Evolutionary conservation across 2,797 vertebrate species (phyloP).

Genomic region (Gouania willdenowi): DNA sequence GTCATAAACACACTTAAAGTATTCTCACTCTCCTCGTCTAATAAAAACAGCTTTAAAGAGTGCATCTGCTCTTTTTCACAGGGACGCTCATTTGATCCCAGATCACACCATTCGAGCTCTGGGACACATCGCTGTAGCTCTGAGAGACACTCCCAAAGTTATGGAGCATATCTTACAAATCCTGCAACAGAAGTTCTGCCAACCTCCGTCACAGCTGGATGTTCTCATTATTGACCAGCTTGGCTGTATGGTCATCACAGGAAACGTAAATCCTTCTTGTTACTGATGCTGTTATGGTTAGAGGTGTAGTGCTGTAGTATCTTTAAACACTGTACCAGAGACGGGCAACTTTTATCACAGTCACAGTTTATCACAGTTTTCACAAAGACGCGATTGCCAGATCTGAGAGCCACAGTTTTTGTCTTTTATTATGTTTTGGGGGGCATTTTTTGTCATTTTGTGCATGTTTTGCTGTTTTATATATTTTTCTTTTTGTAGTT

Average conservation of each 20-base stretch:
- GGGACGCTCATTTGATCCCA: constrained; percentile 93
- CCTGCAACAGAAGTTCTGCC: constrained; percentile 97
- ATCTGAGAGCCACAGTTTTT: too few species aligned
- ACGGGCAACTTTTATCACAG: too few species aligned
- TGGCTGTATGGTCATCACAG: constrained; percentile 96
- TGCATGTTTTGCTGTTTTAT: too few species aligned
- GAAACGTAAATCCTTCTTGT: constrained; percentile 97
- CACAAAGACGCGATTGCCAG: too few species aligned
- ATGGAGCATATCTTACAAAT: constrained; percentile 98
- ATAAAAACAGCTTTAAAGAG: constrained; percentile 24
- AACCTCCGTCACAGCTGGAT: constrained; percentile 89
- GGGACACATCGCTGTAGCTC: constrained; percentile 92
- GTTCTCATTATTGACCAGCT: constrained; percentile 96
- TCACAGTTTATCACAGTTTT: too few species aligned
- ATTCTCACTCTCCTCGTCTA: neutral
- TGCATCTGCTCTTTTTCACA: constrained; percentile 42
- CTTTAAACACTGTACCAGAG: too few species aligned
- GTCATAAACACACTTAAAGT: too few species aligned
- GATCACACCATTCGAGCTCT: constrained; percentile 94
- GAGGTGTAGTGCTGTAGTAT: too few species aligned
- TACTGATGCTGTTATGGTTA: neutral
- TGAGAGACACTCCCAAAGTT: constrained; percentile 92
- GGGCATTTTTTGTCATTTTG: too few species aligned
- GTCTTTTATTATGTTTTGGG: too few species aligned
- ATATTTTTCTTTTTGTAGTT: too few species aligned